Conservation (phyloP, 1,140 invertebrate species). For the Aphelinus certus region DNA sequence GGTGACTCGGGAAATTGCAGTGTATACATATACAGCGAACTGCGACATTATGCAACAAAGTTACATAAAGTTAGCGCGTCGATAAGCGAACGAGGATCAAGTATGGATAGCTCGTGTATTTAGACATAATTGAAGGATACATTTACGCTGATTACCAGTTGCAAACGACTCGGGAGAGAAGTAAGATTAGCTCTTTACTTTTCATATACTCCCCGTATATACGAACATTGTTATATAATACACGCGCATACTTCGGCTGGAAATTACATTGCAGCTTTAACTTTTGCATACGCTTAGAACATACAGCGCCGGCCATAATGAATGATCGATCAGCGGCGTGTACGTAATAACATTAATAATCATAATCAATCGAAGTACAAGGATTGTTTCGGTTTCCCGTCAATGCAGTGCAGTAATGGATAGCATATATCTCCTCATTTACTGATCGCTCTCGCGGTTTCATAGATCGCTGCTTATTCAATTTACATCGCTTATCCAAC, state of each 20-base stretch:
- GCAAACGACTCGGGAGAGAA: slow-evolving; percentile 8
- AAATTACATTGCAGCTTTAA: not conserved
- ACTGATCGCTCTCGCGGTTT: too few species aligned
- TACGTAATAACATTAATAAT: too few species aligned
- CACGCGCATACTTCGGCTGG: too few species aligned
- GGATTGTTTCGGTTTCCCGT: too few species aligned
- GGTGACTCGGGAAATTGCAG: too few species aligned
- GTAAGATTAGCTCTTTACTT: slow-evolving; percentile 12
- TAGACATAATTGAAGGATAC: slow-evolving; percentile 22
- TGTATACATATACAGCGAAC: too few species aligned
- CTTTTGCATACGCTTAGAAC: not conserved
- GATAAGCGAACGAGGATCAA: slow-evolving; percentile 19
- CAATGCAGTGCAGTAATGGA: too few species aligned
- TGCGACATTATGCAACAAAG: not conserved
- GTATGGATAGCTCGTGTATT: not conserved
- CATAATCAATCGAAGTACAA: not conserved
- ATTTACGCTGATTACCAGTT: slow-evolving; percentile 4
- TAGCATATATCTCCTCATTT: too few species aligned
- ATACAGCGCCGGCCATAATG: not conserved
- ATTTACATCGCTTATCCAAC: too few species aligned
- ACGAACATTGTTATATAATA: slow-evolving; percentile 7
- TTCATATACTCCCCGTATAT: not conserved
- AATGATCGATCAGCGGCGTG: too few species aligned
- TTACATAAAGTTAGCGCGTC: slow-evolving; percentile 7
- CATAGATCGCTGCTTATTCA: too few species aligned